Evolutionary conservation across 2,797 vertebrate species (phyloP).

Genomic region (Parambassis ranga): DNA sequence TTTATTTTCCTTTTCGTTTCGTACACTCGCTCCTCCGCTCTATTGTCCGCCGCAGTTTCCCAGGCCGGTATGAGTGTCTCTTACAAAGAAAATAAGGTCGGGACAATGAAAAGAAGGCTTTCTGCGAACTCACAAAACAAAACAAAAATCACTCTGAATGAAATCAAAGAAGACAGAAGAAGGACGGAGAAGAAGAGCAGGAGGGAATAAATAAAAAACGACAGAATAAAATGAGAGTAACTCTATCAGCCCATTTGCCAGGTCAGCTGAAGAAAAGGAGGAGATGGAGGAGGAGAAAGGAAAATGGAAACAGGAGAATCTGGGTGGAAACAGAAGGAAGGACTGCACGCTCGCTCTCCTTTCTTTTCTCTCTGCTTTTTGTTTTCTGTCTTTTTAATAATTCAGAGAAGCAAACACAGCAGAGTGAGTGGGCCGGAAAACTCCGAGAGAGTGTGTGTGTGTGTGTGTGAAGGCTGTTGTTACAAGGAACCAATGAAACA

Average conservation of each 20-base stretch:
- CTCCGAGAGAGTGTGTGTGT: not conserved
- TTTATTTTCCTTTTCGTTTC: slow-evolving; percentile 45
- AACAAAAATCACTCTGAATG: slow-evolving; percentile 44
- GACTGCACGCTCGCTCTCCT: slow-evolving; percentile 5
- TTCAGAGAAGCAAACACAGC: slow-evolving; percentile 67
- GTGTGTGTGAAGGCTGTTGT: slow-evolving; percentile 10
- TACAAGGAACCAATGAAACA: slow-evolving; percentile 10
- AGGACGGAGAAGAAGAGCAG: slow-evolving; percentile 9
- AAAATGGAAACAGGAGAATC: slow-evolving; percentile 31
- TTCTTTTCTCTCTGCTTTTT: slow-evolving; percentile 67
- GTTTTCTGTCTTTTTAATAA: slow-evolving; percentile 74
- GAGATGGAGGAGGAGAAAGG: slow-evolving; percentile 21
- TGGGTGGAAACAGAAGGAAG: slow-evolving; percentile 35
- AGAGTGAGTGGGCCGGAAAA: slow-evolving; percentile 43
- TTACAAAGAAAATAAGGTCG: slow-evolving; percentile 69
- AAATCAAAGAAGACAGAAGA: slow-evolving; percentile 47
- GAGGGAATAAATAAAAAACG: slow-evolving; percentile 51
- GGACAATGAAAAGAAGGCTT: slow-evolving; percentile 49
- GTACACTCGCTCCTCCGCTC: slow-evolving; percentile 29
- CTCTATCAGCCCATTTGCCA: slow-evolving; percentile 67
- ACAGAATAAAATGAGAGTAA: slow-evolving; percentile 51
- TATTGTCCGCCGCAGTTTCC: slow-evolving; percentile 63
- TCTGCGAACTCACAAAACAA: slow-evolving; percentile 13
- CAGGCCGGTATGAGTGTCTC: slow-evolving; percentile 67
- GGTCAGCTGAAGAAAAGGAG: slow-evolving; percentile 68